Conservation (phyloP, 2,888 invertebrate species). For the Fragum whitleyi region DNA sequence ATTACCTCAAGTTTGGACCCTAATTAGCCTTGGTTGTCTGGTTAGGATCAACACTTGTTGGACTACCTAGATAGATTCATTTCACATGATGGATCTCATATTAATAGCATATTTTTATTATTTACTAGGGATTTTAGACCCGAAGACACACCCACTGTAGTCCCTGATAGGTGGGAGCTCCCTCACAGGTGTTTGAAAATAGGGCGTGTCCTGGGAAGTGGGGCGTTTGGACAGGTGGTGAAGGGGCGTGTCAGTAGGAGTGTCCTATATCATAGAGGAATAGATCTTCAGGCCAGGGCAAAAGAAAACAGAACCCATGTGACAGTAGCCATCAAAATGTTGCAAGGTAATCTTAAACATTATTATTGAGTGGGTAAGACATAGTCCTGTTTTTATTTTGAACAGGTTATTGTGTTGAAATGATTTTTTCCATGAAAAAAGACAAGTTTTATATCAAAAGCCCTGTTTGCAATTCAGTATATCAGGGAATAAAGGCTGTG, state of each 20-base stretch:
- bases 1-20: too few species aligned
- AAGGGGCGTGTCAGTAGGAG: constrained; percentile 75
- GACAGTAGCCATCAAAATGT: constrained; percentile 79
- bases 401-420: too few species aligned
- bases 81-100: too few species aligned
- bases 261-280: constrained; percentile 68
- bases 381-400: background rate
- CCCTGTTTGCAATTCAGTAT: background rate
- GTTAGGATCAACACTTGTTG: too few species aligned
- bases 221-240: constrained; percentile 81
- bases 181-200: constrained; percentile 74
- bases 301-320: constrained; percentile 56
- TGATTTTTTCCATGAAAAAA: too few species aligned
- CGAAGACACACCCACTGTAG: constrained; percentile 57
- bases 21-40: too few species aligned
- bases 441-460: background rate
- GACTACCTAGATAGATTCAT: too few species aligned
- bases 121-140: background rate
- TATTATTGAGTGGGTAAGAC: background rate
- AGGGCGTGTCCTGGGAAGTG: constrained; percentile 75
- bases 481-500: too few species aligned
- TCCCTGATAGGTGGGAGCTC: constrained; percentile 79
- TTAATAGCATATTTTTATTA: too few species aligned
- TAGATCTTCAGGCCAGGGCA: constrained; percentile 41
- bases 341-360: constrained; percentile 71